These are phyloP conservation scores for Regulus satrapa DNA, from an alignment of 2,113 vertebrate genomes.

Conservation along the genomic window DNA sequence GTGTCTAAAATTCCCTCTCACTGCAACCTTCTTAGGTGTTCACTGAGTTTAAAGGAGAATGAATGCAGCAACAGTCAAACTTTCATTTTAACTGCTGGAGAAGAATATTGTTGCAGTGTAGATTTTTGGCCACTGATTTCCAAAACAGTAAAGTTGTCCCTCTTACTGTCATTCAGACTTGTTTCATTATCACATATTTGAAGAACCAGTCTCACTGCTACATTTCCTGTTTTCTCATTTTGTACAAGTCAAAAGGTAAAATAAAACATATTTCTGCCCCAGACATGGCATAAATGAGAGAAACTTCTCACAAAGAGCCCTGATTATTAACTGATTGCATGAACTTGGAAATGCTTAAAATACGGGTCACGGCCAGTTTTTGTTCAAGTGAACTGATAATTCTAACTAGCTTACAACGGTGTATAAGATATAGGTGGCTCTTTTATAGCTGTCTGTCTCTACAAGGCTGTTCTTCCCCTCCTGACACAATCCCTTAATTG, in stretches of 20 bases:
- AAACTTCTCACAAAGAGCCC: neutral
- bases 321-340: neutral
- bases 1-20: neutral
- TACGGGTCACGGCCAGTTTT: neutral
- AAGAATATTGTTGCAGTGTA: neutral
- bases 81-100: neutral
- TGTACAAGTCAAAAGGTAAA: neutral
- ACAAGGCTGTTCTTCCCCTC: neutral
- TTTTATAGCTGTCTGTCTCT: neutral
- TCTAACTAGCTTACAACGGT: neutral
- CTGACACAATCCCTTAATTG: neutral
- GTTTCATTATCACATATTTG: neutral
- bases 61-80: neutral
- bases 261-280: neutral
- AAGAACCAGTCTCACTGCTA: neutral
- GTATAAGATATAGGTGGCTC: neutral
- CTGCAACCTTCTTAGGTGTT: neutral
- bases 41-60: neutral
- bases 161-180: neutral
- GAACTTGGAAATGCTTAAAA: neutral
- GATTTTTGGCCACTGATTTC: neutral
- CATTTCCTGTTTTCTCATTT: neutral
- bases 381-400: neutral
- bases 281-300: neutral
- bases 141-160: neutral